These are phyloP conservation scores for Rhizoglyphus robini DNA, from an alignment of 1,140 invertebrate genomes.

Conservation along the genomic window DNA sequence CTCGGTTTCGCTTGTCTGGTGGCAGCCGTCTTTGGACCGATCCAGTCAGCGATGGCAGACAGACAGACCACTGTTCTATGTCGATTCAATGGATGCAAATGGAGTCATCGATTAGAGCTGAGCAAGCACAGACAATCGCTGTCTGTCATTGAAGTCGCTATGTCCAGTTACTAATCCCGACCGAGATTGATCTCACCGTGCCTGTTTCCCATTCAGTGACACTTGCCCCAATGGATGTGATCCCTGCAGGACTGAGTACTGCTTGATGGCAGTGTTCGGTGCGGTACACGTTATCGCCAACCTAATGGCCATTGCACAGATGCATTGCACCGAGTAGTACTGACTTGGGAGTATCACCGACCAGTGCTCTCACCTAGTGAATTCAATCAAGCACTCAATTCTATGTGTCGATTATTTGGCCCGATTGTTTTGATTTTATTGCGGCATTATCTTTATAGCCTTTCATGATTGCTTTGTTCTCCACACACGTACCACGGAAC, in stretches of 20 bases:
- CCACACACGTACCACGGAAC: not conserved
- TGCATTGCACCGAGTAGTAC: too few species aligned
- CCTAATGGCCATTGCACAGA: too few species aligned
- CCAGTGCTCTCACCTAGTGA: not conserved
- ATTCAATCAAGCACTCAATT: not conserved
- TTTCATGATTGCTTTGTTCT: not conserved
- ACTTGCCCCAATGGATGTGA: too few species aligned
- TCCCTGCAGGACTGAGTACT: too few species aligned
- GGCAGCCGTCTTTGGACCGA: too few species aligned
- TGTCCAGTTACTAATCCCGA: not conserved
- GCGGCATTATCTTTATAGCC: slow-evolving; percentile 12
- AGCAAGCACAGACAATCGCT: not conserved
- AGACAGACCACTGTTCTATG: too few species aligned
- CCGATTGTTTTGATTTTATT: slow-evolving; percentile 14
- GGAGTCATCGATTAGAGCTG: not conserved
- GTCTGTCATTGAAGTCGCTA: not conserved
- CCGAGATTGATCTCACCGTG: slow-evolving; percentile 10
- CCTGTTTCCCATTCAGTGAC: not conserved
- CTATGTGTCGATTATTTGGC: slow-evolving; percentile 6
- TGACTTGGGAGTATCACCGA: too few species aligned
- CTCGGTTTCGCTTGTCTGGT: not conserved
- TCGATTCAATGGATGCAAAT: slow-evolving; percentile 8
- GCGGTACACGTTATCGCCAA: too few species aligned
- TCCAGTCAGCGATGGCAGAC: too few species aligned
- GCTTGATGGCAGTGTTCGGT: not conserved